A percentile compares a stretch with the other conserved stretches of the same genome.
phyloP scores from a whole-genome alignment of 1,140 invertebrate genomes.

The Cyrtorhinus lividipennis region DNA sequence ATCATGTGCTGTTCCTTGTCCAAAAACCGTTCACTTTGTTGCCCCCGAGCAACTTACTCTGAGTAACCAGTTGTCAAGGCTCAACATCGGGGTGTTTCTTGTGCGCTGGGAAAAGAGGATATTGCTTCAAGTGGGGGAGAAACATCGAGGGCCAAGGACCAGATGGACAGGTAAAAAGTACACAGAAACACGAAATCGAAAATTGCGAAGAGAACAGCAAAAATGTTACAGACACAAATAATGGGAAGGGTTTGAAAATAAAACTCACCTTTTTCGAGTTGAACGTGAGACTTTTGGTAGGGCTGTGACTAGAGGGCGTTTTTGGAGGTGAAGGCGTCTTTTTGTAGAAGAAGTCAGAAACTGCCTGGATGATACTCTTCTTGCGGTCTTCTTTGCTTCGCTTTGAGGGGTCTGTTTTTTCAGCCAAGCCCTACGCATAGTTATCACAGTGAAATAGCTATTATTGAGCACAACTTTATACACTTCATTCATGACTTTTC shows the following conservation, averaged over 20 bases:
- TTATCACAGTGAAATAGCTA: too few relatives aligned
- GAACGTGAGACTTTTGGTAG: slow-evolving; percentile 15
- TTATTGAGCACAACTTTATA: neutral
- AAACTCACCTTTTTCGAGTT: slow-evolving; percentile 12
- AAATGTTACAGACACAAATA: neutral
- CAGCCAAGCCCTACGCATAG: too few relatives aligned
- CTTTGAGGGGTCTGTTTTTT: slow-evolving; percentile 14
- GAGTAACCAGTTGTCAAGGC: slow-evolving; percentile 12
- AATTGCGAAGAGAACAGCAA: too few relatives aligned
- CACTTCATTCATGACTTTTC: neutral
- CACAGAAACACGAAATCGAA: neutral
- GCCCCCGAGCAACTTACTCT: slow-evolving; percentile 10
- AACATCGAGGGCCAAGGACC: neutral
- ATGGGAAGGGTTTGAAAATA: neutral
- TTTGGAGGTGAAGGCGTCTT: slow-evolving; percentile 34
- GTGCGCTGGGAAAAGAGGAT: neutral
- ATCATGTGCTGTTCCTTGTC: too few relatives aligned
- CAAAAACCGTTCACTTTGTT: too few relatives aligned
- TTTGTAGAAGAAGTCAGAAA: slow-evolving; percentile 63
- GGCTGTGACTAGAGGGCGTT: slow-evolving; percentile 27
- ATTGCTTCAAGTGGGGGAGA: neutral
- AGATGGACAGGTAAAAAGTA: too few relatives aligned
- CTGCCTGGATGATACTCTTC: slow-evolving; percentile 69
- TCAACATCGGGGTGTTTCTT: neutral
- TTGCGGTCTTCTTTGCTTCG: slow-evolving; percentile 45